phyloP scores from a whole-genome alignment of 2,888 invertebrate genomes.

The Agapostemon virescens region DNA sequence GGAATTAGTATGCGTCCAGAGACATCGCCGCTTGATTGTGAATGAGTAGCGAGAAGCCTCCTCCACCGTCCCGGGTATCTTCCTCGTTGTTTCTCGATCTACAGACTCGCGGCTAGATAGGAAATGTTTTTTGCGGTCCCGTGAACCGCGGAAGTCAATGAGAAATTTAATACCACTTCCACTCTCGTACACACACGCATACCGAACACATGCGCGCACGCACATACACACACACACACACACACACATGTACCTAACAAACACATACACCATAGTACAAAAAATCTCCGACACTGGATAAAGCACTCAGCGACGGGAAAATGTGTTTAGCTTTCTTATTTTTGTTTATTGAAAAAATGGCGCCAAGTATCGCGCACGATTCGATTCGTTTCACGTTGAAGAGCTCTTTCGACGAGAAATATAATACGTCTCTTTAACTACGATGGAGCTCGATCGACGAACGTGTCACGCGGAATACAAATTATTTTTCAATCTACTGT shows the following conservation, averaged over 20 bases:
- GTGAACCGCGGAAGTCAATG: constrained; percentile 51
- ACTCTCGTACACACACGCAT: not conserved
- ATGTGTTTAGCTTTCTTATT: constrained; percentile 31
- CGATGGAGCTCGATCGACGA: constrained; percentile 20
- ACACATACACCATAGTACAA: constrained; percentile 60
- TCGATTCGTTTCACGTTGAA: constrained; percentile 8
- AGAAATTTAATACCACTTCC: constrained; percentile 60
- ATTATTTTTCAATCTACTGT: constrained; percentile 30
- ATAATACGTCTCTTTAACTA: not conserved
- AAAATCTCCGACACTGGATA: constrained; percentile 64
- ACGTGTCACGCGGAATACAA: constrained; percentile 7
- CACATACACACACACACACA: not conserved
- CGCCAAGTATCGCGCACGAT: constrained; percentile 16
- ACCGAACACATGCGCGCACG: not conserved
- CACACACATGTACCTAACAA: not conserved
- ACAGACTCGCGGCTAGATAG: constrained; percentile 54
- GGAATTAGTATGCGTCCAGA: constrained; percentile 63
- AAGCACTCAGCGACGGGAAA: constrained; percentile 50
- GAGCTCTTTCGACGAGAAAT: not conserved
- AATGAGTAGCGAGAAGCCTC: constrained; percentile 62
- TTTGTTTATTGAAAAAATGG: not conserved
- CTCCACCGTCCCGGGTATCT: constrained; percentile 61
- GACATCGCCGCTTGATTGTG: constrained; percentile 57
- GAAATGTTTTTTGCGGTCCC: constrained; percentile 47
- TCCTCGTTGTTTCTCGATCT: constrained; percentile 63